These are phyloP conservation scores for Hystrix brachyura DNA, from an alignment of 2,113 vertebrate genomes.

Conservation along the genomic window DNA sequence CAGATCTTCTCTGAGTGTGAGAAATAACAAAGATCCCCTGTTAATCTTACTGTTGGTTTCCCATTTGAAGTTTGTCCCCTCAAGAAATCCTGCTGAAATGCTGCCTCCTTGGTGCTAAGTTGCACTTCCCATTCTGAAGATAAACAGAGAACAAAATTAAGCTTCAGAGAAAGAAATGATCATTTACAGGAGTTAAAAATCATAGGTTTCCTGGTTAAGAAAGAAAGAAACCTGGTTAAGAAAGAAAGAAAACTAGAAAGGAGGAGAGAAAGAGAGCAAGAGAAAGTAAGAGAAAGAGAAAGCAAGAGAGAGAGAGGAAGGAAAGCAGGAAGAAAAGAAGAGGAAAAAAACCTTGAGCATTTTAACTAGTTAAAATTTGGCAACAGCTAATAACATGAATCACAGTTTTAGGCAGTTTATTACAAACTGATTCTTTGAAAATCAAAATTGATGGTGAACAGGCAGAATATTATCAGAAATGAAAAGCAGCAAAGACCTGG, in stretches of 20 bases:
- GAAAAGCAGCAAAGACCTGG: not conserved
- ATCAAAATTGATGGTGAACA: not conserved
- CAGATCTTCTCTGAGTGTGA: not conserved
- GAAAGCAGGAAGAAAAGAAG: not conserved
- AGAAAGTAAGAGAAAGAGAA: not conserved
- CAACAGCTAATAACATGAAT: not conserved
- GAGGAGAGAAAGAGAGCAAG: not conserved
- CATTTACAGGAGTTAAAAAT: not conserved
- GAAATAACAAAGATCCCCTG: not conserved
- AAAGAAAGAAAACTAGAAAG: not conserved
- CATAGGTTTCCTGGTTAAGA: not conserved
- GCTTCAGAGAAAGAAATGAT: not conserved
- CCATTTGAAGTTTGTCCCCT: not conserved
- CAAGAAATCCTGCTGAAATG: not conserved
- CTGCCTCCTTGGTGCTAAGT: constrained; percentile 31
- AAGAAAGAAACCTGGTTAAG: not conserved
- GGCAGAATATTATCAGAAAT: not conserved
- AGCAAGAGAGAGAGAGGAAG: too few species aligned
- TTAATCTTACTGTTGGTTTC: constrained; percentile 37
- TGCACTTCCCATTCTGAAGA: constrained; percentile 59
- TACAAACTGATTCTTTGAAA: not conserved
- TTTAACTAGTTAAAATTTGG: not conserved
- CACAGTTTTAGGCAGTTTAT: not conserved
- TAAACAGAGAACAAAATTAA: constrained; percentile 43
- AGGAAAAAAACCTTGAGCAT: not conserved